Base-by-base conservation (phyloP, 2,888 invertebrate genomes). In the Polyommatus iphigenia region DNA sequence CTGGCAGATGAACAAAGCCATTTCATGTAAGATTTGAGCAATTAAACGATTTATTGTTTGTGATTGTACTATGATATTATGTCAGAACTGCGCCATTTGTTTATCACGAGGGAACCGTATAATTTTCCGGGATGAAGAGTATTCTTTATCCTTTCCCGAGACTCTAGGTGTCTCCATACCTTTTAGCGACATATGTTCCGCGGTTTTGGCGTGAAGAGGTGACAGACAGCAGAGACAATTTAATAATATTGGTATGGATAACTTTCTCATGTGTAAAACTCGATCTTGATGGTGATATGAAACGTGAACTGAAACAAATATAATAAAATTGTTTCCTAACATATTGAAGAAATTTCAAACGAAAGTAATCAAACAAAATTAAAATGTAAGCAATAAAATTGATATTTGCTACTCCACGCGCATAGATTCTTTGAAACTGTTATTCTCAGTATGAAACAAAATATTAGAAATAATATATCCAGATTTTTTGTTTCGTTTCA, bases 1-100 rank as follows among this genome's bases (percentile, higher is more conserved):
- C 78, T 81, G 80, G 81, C 79, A 80, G 59, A 79, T 76, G 78
- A 77, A 78, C 78, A 76, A 76, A 75, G 77, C 79, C 78, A 80
- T 81, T 81, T 36, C 18, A 10, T 36, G 2, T 71, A 18, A 36
- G 36, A 36, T 36, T 71, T 36, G 36, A 71, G 18, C 10, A 62
- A 10, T 36, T 71, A 36, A 32, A 36, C 18, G 36, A 71, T 71
- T 71, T 32, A 71, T 71, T 71, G 71, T 71, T 71, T n/a, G 71
- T 7, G n/a, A 36, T 36, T 71, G 71, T 71, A 29, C 32, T 15
- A 24, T 24, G 32, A n/a, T n/a, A n/a, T n/a, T n/a, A n/a, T n/a
- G n/a, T n/a, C n/a, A n/a, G n/a, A n/a, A n/a, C 3, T 32, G 32
- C 32, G 32, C 5, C 32, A 32, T 32, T 32, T 32, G 32, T 32